Evolutionary conservation across 2,113 vertebrate species (phyloP).

Genomic region (Nanorana parkeri): DNA sequence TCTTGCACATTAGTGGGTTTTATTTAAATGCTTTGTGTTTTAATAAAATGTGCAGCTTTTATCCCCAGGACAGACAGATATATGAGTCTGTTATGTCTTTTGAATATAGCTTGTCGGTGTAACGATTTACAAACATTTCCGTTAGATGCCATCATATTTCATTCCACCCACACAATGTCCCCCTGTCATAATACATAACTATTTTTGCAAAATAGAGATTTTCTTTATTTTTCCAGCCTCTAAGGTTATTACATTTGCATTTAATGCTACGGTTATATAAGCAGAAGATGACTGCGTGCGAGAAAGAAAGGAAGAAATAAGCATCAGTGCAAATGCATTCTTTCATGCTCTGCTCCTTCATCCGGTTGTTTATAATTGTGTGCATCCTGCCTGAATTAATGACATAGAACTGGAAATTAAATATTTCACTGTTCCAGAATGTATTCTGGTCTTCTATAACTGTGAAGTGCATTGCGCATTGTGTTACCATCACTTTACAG

Average conservation of each 20-base stretch:
- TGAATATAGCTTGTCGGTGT: slow-evolving; percentile 19
- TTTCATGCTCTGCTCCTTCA: slow-evolving; percentile 47
- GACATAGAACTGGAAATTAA: slow-evolving; percentile 57
- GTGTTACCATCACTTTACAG: slow-evolving; percentile 27
- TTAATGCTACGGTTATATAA: slow-evolving; percentile 61
- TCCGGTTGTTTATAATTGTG: slow-evolving; percentile 22
- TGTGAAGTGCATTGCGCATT: slow-evolving; percentile 55
- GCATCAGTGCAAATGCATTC: slow-evolving; percentile 55
- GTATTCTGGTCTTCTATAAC: slow-evolving; percentile 45
- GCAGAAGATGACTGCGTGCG: slow-evolving; percentile 60
- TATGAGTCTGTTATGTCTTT: slow-evolving; percentile 3
- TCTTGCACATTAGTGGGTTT: not conserved
- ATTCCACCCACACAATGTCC: slow-evolving; percentile 27
- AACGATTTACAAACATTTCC: slow-evolving; percentile 35
- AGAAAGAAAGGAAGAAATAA: slow-evolving; percentile 57
- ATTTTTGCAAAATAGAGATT: slow-evolving; percentile 62
- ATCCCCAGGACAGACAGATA: slow-evolving; percentile 11
- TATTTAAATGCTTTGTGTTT: not conserved
- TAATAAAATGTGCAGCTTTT: slow-evolving; percentile 22
- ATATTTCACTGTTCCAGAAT: slow-evolving; percentile 56
- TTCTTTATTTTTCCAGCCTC: slow-evolving; percentile 1
- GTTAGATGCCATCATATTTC: slow-evolving; percentile 28
- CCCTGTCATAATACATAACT: not conserved
- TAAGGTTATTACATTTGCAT: slow-evolving; percentile 63
- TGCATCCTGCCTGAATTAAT: slow-evolving; percentile 28